Evolutionary conservation across 2,113 vertebrate species (phyloP).

Genomic region (Phalacrocorax pelagicus): DNA sequence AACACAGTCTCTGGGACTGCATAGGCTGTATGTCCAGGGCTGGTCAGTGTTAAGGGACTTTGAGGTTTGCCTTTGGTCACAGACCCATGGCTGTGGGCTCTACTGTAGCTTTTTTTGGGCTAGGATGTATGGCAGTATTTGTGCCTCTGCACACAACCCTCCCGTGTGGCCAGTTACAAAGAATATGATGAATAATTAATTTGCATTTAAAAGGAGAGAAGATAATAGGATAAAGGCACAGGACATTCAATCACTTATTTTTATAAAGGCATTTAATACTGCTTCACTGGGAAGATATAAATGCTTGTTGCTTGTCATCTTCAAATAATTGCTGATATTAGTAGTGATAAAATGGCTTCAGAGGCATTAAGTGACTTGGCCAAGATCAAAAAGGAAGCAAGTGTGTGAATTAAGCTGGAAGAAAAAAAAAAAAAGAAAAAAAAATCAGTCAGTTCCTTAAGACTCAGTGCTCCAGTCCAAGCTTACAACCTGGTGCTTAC

Average conservation of each 20-base stretch:
- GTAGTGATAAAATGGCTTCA: background rate
- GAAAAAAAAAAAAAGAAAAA: background rate
- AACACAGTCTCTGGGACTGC: background rate
- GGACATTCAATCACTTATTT: background rate
- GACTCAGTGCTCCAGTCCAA: background rate
- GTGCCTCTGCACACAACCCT: background rate
- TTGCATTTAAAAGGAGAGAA: background rate
- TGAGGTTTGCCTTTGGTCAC: background rate
- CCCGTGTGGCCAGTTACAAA: background rate
- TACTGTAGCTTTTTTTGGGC: background rate
- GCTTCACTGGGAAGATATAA: background rate
- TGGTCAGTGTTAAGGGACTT: background rate
- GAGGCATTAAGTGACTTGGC: background rate
- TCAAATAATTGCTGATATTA: background rate
- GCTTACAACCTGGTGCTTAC: background rate
- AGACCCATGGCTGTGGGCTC: background rate
- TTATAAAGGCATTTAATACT: background rate
- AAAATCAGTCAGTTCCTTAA: background rate
- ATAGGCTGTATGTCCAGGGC: background rate
- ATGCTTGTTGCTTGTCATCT: background rate
- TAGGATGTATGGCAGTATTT: background rate
- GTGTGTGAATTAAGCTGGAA: background rate
- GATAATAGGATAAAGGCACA: background rate
- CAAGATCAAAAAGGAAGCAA: background rate
- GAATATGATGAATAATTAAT: background rate